Conservation (phyloP, 1,140 invertebrate genomes). For the Calephelis nemesis region DNA sequence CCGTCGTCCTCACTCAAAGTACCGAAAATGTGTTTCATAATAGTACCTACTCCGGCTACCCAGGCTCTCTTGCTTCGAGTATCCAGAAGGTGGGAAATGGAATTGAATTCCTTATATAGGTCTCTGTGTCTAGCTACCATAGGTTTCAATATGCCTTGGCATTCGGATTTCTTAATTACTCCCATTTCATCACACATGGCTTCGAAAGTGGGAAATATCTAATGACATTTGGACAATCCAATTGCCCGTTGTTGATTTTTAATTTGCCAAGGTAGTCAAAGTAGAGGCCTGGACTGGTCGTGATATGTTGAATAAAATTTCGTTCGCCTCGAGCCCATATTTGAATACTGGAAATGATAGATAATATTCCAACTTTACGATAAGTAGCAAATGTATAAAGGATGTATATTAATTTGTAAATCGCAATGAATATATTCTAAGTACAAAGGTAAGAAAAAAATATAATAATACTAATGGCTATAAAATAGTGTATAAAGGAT, state of each 20-base stretch:
- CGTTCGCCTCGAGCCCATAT: background rate
- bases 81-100: slow-evolving; percentile 30
- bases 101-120: slow-evolving; percentile 25
- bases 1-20: no score
- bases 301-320: no score
- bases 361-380: background rate
- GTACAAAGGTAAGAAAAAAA: no score
- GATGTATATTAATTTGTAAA: no score
- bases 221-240: slow-evolving; percentile 35
- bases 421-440: no score
- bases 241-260: slow-evolving; percentile 31
- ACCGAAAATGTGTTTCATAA: slow-evolving; percentile 32
- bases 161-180: no score
- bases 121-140: slow-evolving; percentile 16
- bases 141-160: slow-evolving; percentile 22
- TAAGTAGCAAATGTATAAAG: no score
- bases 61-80: slow-evolving; percentile 28
- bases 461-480: no score
- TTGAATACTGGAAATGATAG: background rate
- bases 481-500: no score
- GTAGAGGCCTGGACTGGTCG: slow-evolving; percentile 33
- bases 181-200: no score
- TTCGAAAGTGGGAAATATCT: slow-evolving; percentile 39
- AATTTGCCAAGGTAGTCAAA: slow-evolving; percentile 34
- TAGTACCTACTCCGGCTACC: slow-evolving; percentile 30